phyloP scores from a whole-genome alignment of 2,797 vertebrate species.

The Coracias cyanogaster region DNA sequence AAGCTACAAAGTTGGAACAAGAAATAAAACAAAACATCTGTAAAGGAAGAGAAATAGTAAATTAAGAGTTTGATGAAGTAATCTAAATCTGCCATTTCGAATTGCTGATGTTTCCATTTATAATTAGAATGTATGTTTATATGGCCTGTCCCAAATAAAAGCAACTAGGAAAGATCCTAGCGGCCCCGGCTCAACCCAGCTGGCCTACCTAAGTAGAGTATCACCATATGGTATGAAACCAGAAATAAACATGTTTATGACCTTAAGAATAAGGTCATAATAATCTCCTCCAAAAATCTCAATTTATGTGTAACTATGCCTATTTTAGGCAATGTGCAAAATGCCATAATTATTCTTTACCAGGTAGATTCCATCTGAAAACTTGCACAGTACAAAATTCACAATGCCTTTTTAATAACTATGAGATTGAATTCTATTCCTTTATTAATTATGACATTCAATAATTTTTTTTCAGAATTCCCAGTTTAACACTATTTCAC shows the following conservation, averaged over 20 bases:
- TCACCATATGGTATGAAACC: background rate
- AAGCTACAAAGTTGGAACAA: background rate
- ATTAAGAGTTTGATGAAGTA: background rate
- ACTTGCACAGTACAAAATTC: conserved; percentile 42
- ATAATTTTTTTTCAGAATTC: background rate
- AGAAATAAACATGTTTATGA: background rate
- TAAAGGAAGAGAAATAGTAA: conserved; percentile 78
- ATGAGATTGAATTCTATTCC: background rate
- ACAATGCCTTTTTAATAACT: background rate
- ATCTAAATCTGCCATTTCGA: background rate
- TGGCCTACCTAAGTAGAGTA: background rate
- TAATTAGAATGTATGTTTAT: background rate
- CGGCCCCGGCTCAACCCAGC: background rate
- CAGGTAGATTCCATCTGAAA: conserved; percentile 40
- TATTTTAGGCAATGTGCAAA: background rate
- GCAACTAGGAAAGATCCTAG: background rate
- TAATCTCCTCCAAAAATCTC: background rate
- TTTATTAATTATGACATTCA: too few species aligned
- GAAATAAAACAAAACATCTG: conserved; percentile 52
- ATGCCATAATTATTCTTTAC: conserved; percentile 33
- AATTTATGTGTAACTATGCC: background rate
- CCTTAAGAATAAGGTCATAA: background rate
- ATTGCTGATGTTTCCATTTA: background rate
- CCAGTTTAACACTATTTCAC: background rate
- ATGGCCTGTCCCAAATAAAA: background rate